Evolutionary conservation across 37 sponge, comb jelly and placozoan genomes (phyloP), one percentile per base, ranked within the genome.

Genomic region (Mnemiopsis leidyi): DNA sequence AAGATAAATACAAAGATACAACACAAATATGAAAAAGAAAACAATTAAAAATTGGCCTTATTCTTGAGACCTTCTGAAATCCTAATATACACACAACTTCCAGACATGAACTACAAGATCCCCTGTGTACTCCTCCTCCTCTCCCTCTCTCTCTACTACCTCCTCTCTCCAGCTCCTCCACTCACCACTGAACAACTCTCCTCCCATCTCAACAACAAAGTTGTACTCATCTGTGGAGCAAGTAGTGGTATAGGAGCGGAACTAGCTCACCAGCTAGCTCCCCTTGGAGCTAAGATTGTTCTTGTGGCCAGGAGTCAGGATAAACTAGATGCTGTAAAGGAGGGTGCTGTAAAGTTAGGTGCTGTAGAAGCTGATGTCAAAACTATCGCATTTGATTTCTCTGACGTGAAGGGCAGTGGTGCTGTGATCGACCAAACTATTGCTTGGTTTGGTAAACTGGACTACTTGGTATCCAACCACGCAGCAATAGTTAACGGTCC

Each of bases 241-340:
- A n/a, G n/a, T n/a, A 77, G 79, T 34, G 79, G 79, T 9, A 77
- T 77, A 1, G 79, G 79, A 34, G 79, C 30, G 18, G 36, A 77
- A 32, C 34, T 77, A 36, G 79, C 79, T 21, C 33, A 77, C 18
- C 79, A 77, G 32, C 36, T 77, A 16, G 79, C 79, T 77, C 35
- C 35, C 18, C 32, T 33, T 77, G 79, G 35, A 16, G 32, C 79
- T 36, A 77, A 77, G 18, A 33, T 77, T 21, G 36, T 77, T 77
- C 79, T 77, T 2, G 79, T 77, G 36, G 79, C 79, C 30, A 77
- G 79, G 18, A 77, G 33, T 77, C 79, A 77, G 36, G 79, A 77
- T 34, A 77, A 77, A 18, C 79, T 77, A 9, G 79, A 77, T 77
- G 36, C 3, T 1, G 79, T 77, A 28, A 77, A 34, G 36, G 79